phyloP scores from a whole-genome alignment of 2,113 vertebrate species.

The Neomonachus schauinslandi region DNA sequence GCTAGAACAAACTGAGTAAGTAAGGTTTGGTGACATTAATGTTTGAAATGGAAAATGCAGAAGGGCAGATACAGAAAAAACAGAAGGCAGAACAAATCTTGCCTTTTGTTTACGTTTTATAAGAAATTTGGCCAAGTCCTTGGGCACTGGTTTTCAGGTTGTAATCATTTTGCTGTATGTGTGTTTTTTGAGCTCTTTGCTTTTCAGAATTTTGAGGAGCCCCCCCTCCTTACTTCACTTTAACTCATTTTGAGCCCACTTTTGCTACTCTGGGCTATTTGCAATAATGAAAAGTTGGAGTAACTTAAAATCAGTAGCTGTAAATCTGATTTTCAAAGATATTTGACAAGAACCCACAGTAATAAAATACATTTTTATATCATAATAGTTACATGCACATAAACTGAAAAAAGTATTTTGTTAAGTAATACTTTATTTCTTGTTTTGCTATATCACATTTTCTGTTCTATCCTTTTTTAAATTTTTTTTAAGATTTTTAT shows the following conservation, averaged over 20 bases:
- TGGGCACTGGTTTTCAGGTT: constrained; percentile 17
- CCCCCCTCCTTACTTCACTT: constrained; percentile 19
- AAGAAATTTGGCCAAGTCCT: constrained; percentile 4
- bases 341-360: constrained; percentile 36
- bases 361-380: constrained; percentile 55
- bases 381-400: neutral
- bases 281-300: constrained; percentile 43
- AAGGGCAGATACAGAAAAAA: neutral
- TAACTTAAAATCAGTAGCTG: constrained; percentile 32
- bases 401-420: neutral
- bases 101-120: constrained; percentile 34
- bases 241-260: constrained; percentile 32
- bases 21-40: constrained; percentile 39
- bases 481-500: neutral
- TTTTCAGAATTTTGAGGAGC: constrained; percentile 52
- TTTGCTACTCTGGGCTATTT: constrained; percentile 6
- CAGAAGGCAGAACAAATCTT: neutral
- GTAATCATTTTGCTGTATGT: constrained; percentile 47
- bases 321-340: constrained; percentile 44
- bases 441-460: constrained; percentile 34
- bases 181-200: neutral
- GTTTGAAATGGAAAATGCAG: constrained; percentile 17
- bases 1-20: constrained; percentile 17
- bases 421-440: constrained; percentile 33
- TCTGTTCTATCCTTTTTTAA: neutral